Base-by-base conservation (phyloP, 2,888 invertebrate genomes). In the Camponotus fellah region DNA sequence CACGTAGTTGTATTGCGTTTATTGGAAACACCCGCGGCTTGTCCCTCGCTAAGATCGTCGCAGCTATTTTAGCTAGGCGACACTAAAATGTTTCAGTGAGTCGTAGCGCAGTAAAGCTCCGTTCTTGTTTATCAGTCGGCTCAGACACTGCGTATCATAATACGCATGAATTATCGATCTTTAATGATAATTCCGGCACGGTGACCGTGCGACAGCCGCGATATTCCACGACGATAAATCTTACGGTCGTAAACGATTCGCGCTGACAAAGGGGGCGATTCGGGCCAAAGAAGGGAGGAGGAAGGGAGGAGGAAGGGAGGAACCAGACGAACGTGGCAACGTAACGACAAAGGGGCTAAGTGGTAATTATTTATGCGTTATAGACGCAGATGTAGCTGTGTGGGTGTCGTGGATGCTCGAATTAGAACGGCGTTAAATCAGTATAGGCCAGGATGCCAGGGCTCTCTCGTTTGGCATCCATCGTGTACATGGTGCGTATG, bases 291-390 rank as follows among this genome's bases (percentile, higher is more conserved):
- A 32, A 34, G 68, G 37, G 53, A 8, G 17, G 6, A n/a, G n/a
- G 76, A 32, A 34, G 68, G 37, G 53, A 8, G 17, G 6, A n/a
- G n/a, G 14, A 3, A 10, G 53, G n/a, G 17, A 6, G 77, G 58
- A 32, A 82, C 84, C 85, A 83, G 86, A 86, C 81, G 86, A 64
- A 89, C 87, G 89, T 87, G 86, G 90, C 85, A 89, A 85, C 86
- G 86, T 89, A 90, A 90, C 92, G 91, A 93, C 93, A 92, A 93
- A 91, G 90, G 89, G 79, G 86, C 92, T 93, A 93, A 94, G 91
- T 92, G 90, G 92, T 93, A 93, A 93, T 94, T 94, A 94, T 94
- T 94, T 94, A 94, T 94, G 93, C 90, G 91, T 90, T 92, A 91
- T 91, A 90, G 85, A 86, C 74, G 84, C 53, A 53, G 69, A 46